Evolutionary conservation across 2,113 vertebrate species (phyloP).

Genomic region (Trematocara stigmaticum): DNA sequence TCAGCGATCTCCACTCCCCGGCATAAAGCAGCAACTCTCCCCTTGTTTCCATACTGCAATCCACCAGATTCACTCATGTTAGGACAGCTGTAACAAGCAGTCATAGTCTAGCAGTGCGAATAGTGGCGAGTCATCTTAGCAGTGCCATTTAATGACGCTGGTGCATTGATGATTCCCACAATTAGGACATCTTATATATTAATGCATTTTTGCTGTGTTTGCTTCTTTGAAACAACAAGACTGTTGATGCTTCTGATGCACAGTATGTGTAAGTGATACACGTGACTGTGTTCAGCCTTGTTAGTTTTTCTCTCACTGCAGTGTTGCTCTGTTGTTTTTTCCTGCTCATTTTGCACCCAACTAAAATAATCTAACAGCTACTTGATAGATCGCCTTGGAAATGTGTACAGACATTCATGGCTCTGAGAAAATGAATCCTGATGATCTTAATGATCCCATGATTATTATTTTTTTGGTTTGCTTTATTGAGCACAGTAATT

Average conservation of each 20-base stretch:
- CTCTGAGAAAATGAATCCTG: neutral
- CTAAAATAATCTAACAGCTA: neutral
- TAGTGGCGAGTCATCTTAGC: neutral
- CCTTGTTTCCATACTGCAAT: conserved; percentile 11
- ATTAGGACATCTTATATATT: neutral
- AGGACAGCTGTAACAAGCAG: neutral
- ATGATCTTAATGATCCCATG: neutral
- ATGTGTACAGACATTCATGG: neutral
- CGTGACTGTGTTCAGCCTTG: neutral
- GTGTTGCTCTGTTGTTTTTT: neutral
- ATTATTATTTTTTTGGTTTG: neutral
- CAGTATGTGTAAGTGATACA: neutral
- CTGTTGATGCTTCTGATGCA: neutral
- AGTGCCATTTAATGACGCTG: neutral
- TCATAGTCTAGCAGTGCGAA: neutral
- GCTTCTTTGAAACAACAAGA: neutral
- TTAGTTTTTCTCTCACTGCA: neutral
- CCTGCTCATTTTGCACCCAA: neutral
- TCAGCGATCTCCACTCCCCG: neutral
- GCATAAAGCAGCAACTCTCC: neutral
- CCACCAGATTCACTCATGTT: neutral
- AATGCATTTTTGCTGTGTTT: neutral
- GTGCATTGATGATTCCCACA: neutral
- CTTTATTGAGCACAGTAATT: neutral
- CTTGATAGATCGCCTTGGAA: neutral